phyloP scores from a whole-genome alignment of 2,888 invertebrate species.

The Andrena bucephala region DNA sequence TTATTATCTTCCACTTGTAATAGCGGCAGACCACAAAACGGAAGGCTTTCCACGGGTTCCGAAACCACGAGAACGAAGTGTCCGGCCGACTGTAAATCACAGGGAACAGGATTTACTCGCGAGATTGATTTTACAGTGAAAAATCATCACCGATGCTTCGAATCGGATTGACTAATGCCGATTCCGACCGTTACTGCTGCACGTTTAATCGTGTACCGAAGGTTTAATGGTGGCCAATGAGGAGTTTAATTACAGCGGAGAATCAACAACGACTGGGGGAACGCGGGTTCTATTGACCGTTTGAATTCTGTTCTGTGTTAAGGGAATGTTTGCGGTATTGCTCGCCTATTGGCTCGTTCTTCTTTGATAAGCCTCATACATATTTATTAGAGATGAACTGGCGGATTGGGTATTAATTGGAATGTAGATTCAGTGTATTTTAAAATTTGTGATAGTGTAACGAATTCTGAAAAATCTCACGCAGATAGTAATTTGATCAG shows the following conservation, averaged over 20 bases:
- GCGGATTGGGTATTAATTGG: no score
- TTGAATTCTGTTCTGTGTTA: background rate
- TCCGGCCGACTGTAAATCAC: constrained; percentile 87
- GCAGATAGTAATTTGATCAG: no score
- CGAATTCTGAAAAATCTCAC: no score
- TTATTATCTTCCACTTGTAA: constrained; percentile 84
- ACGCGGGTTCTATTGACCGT: background rate
- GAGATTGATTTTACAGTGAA: background rate
- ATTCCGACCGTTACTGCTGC: background rate
- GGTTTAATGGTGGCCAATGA: background rate
- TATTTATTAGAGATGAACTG: background rate
- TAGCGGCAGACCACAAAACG: constrained; percentile 82
- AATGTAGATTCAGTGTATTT: no score
- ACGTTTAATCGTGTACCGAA: constrained; percentile 28
- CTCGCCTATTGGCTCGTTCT: background rate
- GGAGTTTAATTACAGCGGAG: constrained; percentile 32
- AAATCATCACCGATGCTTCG: background rate
- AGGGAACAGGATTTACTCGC: background rate
- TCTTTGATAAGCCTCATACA: background rate
- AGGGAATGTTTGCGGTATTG: background rate
- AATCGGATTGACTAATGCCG: background rate
- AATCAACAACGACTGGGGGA: background rate
- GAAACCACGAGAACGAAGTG: constrained; percentile 88
- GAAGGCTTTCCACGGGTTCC: constrained; percentile 86
- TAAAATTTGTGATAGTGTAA: no score